A percentile compares a stretch with the other conserved stretches of the same genome.
Evolutionary conservation across 2,888 invertebrate species (phyloP).

Genomic region (Panzeria rudis): DNA sequence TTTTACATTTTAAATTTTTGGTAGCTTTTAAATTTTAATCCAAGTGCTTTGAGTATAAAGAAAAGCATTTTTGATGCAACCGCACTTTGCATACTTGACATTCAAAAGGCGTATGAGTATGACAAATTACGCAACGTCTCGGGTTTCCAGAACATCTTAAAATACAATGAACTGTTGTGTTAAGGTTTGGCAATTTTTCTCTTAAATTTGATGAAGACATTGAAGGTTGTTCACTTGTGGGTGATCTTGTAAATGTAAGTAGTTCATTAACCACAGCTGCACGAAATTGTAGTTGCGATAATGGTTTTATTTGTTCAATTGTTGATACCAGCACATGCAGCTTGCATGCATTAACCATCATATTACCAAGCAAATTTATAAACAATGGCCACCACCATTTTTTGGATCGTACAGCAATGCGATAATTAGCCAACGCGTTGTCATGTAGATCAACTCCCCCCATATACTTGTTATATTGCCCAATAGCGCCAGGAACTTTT

Average conservation of each 20-base stretch:
- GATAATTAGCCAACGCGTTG: no score
- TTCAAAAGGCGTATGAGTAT: background rate
- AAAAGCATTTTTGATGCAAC: constrained; percentile 6
- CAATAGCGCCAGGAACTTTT: background rate
- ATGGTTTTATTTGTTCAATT: background rate
- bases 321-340: no score
- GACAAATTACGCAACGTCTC: no score
- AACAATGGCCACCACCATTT: no score
- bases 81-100: background rate
- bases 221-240: no score
- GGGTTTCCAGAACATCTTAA: constrained; percentile 4
- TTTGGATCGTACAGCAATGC: no score
- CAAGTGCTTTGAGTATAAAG: constrained; percentile 8
- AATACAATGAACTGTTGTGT: background rate
- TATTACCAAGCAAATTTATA: no score
- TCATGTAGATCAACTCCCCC: no score
- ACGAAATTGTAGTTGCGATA: constrained; percentile 5
- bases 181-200: constrained; percentile 12
- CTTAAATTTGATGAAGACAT: no score
- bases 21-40: background rate
- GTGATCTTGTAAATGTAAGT: background rate
- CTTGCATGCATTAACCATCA: no score
- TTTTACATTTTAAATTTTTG: background rate
- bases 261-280: constrained; percentile 9
- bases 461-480: background rate